Base-by-base conservation (phyloP, 2,113 vertebrate species). In the Neodon shergylaensis region DNA sequence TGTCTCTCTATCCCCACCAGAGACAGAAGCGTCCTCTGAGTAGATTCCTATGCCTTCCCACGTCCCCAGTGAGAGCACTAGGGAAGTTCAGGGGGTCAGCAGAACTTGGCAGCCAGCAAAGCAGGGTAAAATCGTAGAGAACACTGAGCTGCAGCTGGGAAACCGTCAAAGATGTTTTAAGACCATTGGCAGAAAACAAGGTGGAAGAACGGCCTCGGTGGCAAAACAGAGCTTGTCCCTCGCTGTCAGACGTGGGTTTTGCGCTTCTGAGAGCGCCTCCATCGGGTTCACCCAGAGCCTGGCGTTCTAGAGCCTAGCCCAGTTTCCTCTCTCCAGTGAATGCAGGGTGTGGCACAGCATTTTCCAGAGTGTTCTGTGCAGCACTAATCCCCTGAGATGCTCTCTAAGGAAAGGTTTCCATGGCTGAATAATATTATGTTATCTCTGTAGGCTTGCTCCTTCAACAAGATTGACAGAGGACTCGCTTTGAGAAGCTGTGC, bases 281-380 rank as follows among this genome's bases (percentile, higher is more conserved):
- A 16, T 4, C 6, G 70, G 83, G 76, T 82, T 58, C 1, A 1
- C 1, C 1, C n/a, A 61, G 74, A 12, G 88, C 84, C 88, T 66
- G 39, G 78, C 94, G 65, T 44, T 76, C 84, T 94, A 92, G 81
- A 19, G 92, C 81, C 61, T 36, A 78, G 72, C 12, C 66, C 85
- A 58, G 31, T 91, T 96, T 97, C 97, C 95, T 98, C 91, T 96
- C 97, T 97, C 92, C 96, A 95, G 85, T 88, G 94, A 91, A 88
- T 78, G 47, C 73, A 89, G 97, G 95, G 96, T 92, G 97, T 97
- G 96, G 97, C 68, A 17, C 68, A 66, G 73, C 94, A 95, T 95
- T 97, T 97, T 96, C 96, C 95, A 97, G 94, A 97, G 94, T 88
- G 87, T 95, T 97, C 85, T 85, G 66, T 82, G 85, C 63, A 94